Evolutionary conservation across 2,797 vertebrate genomes (phyloP).

Genomic region (Gorsachius magnificus): DNA sequence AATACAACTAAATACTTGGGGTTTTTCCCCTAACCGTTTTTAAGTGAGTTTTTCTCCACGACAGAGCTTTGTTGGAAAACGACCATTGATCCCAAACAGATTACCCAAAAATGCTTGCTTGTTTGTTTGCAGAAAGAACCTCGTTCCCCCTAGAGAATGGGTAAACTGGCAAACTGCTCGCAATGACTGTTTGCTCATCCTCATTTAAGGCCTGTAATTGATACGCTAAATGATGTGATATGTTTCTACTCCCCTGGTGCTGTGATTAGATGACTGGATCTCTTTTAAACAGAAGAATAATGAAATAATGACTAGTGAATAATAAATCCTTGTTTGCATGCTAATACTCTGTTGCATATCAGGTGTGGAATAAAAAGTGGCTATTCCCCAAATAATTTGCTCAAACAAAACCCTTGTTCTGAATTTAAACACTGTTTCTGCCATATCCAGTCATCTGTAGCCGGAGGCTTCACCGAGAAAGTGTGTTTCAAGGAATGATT

Average conservation of each 20-base stretch:
- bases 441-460: constrained; percentile 60
- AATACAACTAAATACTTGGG: not conserved
- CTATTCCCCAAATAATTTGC: constrained; percentile 60
- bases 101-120: not conserved
- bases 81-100: not conserved
- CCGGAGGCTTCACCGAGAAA: constrained; percentile 47
- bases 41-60: not conserved
- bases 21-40: not conserved
- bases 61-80: not conserved
- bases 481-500: constrained; percentile 45
- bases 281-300: constrained; percentile 21
- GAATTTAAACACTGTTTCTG: constrained; percentile 37
- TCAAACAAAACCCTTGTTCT: constrained; percentile 53
- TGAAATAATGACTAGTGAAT: constrained; percentile 14
- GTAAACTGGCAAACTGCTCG: not conserved
- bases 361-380: constrained; percentile 39
- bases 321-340: constrained; percentile 22
- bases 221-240: not conserved
- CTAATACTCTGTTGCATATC: constrained; percentile 35
- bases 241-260: not conserved
- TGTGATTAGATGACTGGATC: not conserved
- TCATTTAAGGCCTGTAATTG: constrained; percentile 30
- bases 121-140: not conserved
- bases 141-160: not conserved
- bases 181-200: not conserved